phyloP scores from a whole-genome alignment of 2,888 invertebrate species.

The Hyposoter didymator region DNA sequence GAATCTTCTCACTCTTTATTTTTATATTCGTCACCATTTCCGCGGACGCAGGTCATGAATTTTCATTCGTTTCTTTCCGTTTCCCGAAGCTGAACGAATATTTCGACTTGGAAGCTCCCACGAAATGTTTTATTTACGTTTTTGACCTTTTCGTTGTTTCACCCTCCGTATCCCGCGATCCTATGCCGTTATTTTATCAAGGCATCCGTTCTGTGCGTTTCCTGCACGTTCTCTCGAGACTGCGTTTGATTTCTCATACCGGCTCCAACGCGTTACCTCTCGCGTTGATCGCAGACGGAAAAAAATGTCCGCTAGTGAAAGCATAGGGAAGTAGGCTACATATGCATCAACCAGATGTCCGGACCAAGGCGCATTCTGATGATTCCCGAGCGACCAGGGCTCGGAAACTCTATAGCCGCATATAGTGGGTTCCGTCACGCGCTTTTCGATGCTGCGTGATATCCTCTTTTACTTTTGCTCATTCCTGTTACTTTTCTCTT shows the following conservation, averaged over 20 bases:
- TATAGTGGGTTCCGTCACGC: conserved; percentile 43
- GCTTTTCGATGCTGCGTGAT: conserved; percentile 40
- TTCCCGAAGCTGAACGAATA: no score
- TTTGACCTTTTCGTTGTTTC: not conserved
- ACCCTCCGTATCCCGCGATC: conserved; percentile 7
- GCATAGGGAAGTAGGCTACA: conserved; percentile 18
- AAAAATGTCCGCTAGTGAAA: conserved; percentile 6
- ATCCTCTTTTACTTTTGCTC: conserved; percentile 17
- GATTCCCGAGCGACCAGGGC: conserved; percentile 41
- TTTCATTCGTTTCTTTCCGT: no score
- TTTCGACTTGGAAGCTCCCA: no score
- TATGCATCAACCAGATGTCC: conserved; percentile 65
- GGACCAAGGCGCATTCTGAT: conserved; percentile 43
- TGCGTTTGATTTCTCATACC: conserved; percentile 6
- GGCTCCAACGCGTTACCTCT: conserved; percentile 22
- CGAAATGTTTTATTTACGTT: no score
- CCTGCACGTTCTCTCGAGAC: conserved; percentile 24
- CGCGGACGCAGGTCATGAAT: no score
- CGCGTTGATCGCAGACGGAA: not conserved
- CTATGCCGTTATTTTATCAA: conserved; percentile 57
- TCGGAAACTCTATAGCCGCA: conserved; percentile 15
- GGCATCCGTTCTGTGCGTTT: conserved; percentile 30
- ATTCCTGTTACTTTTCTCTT: conserved; percentile 1
- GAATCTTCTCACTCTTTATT: no score
- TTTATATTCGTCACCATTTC: no score